Percentiles rank a stretch among this genome's conserved stretches.
Evolutionary conservation across 2,888 invertebrate species (phyloP).

Genomic region (Oscheius myriophilus): DNA sequence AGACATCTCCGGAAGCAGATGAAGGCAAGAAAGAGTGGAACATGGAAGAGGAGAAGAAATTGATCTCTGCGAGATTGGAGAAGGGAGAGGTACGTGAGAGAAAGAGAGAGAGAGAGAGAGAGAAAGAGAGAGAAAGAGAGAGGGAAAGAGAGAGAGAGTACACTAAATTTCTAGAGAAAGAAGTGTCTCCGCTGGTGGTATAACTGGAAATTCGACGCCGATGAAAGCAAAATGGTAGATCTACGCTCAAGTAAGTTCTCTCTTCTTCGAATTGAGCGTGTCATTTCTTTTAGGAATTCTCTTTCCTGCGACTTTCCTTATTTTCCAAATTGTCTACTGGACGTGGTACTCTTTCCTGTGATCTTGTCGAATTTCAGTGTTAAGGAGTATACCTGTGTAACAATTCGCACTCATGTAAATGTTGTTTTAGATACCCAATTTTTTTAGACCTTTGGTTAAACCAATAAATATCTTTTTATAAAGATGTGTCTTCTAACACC

Average conservation of each 20-base stretch:
- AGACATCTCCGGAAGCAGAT: not conserved
- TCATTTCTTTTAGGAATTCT: slow-evolving; percentile 6
- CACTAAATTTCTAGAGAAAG: not conserved
- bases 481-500: too few species aligned
- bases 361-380: too few species aligned
- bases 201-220: slow-evolving; percentile 21
- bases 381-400: too few species aligned
- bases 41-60: not conserved
- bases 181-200: slow-evolving; percentile 14
- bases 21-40: not conserved
- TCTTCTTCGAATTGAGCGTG: not conserved
- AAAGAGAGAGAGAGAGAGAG: slow-evolving; percentile 7
- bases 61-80: not conserved
- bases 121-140: slow-evolving; percentile 1
- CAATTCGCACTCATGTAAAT: too few species aligned
- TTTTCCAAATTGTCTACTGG: slow-evolving; percentile 21
- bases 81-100: not conserved
- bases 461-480: too few species aligned
- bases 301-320: slow-evolving; percentile 6
- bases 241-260: slow-evolving; percentile 5
- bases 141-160: not conserved
- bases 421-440: too few species aligned
- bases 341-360: slow-evolving; percentile 6
- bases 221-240: slow-evolving; percentile 20
- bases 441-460: too few species aligned